These are phyloP conservation scores for Lonchura striata DNA, from an alignment of 2,113 vertebrate species.

Conservation along the genomic window DNA sequence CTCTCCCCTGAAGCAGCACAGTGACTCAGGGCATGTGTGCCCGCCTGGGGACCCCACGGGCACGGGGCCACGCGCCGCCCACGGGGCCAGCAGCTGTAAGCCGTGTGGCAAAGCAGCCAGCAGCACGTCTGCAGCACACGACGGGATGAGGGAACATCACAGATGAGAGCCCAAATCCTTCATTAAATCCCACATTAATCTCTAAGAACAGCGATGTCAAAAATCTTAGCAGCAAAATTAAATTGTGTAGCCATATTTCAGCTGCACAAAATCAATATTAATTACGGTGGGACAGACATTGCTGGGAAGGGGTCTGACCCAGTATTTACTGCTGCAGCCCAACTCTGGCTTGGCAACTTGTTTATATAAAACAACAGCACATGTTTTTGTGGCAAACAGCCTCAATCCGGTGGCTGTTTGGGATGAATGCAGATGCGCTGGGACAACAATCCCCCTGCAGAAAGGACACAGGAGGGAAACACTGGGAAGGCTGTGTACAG, in stretches of 20 bases:
- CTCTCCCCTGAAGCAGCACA: neutral
- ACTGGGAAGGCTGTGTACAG: neutral
- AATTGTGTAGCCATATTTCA: slow-evolving; percentile 58
- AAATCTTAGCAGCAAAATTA: slow-evolving; percentile 69
- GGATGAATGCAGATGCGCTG: neutral
- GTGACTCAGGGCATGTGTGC: accelerated
- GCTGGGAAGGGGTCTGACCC: slow-evolving; percentile 10
- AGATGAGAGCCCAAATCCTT: slow-evolving; percentile 53
- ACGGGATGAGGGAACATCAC: neutral
- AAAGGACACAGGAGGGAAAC: no score
- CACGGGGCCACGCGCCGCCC: accelerated
- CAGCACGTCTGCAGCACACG: accelerated
- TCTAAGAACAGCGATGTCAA: slow-evolving; percentile 57
- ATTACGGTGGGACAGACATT: slow-evolving; percentile 29
- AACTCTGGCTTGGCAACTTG: neutral
- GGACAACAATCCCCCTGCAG: accelerated
- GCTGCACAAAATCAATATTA: slow-evolving; percentile 64
- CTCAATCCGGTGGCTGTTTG: accelerated
- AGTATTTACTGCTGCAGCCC: neutral
- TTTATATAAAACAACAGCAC: neutral
- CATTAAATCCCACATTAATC: slow-evolving; percentile 63
- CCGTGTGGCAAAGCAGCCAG: accelerated
- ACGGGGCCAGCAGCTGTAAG: neutral
- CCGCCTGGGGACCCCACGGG: accelerated
- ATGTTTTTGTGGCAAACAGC: neutral